Base-by-base conservation (phyloP, 1,140 invertebrate species). In the Caenorhabditis briggsae region DNA sequence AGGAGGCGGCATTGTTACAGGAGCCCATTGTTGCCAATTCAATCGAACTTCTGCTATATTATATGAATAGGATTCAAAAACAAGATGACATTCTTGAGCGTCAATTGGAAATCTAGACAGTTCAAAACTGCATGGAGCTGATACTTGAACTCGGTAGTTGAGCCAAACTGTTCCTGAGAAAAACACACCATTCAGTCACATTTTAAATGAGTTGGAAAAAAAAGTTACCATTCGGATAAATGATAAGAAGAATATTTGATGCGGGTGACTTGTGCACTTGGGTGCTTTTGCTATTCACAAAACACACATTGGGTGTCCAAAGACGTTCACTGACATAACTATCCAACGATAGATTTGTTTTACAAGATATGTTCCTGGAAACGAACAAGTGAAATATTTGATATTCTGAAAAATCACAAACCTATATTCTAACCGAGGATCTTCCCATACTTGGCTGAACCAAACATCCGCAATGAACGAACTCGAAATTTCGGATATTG, bases 381-480 rank as follows among this genome's bases (percentile, higher is more conserved):
- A 59, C 3, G 41, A n/a, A 83, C 23, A 7, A 33, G 11, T 20
- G 58, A 25, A 8, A 84, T 65, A 50, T 53, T 20, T 0, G 20
- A 16, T 74, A 20, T n/a, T 14, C 33, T 78, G n/a, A 14, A 12
- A 1, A 50, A n/a, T 2, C 20, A 43, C 82, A 16, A 20, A 87
- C 86, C 86, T 46, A 84, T 92, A 92, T 48, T 89, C 88, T 46
- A 92, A 65, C 48, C 92, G 82, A 46, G 90, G 89, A 82, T 92
- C 91, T 33, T 83, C 59, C 91, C 91, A 92, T n/a, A 92, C 89
- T 78, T 92, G 91, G 82, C 85, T 88, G 84, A 92, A 92, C 92
- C 92, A 92, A 12, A 92, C 91, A 84, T 92, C 91, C 20, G 92
- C 91, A 53, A 92, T 87, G 64, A 92, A 92, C 6, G 91, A 92